Conservation (phyloP, 2,113 vertebrate species). For the Crotalus horridus region DNA sequence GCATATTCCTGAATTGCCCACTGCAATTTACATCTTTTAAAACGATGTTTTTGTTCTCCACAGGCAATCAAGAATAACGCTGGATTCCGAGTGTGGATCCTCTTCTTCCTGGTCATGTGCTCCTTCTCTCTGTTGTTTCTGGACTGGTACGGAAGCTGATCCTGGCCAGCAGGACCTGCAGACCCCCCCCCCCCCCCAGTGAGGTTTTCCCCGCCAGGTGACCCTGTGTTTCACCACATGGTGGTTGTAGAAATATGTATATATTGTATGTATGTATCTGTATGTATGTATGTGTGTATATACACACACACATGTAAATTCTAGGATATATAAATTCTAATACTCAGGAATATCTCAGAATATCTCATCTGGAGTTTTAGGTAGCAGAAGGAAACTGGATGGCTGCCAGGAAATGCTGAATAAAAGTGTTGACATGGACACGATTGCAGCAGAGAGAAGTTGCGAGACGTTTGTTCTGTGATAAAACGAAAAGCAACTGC, state of each 20-base stretch:
- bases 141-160: constrained; percentile 96
- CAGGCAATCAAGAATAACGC: constrained; percentile 99
- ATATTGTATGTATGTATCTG: too few relatives aligned
- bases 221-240: fast-evolving
- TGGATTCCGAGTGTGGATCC: constrained; percentile 97
- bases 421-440: background rate
- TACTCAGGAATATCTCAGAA: background rate
- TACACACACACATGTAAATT: fast-evolving
- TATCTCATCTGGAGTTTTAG: background rate
- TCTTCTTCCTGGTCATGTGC: constrained; percentile 99
- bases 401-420: background rate
- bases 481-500: background rate
- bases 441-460: background rate
- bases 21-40: background rate
- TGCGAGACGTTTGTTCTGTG: background rate
- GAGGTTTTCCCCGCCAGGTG: background rate
- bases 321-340: too few relatives aligned
- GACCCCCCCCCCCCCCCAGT: too few relatives aligned
- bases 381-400: background rate
- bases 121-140: constrained; percentile 97
- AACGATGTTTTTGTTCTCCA: background rate
- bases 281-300: too few relatives aligned
- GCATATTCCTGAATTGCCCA: background rate
- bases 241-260: background rate
- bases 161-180: background rate